Conservation (phyloP, 2,797 vertebrate species). For the Phrynocephalus vlangalii region DNA sequence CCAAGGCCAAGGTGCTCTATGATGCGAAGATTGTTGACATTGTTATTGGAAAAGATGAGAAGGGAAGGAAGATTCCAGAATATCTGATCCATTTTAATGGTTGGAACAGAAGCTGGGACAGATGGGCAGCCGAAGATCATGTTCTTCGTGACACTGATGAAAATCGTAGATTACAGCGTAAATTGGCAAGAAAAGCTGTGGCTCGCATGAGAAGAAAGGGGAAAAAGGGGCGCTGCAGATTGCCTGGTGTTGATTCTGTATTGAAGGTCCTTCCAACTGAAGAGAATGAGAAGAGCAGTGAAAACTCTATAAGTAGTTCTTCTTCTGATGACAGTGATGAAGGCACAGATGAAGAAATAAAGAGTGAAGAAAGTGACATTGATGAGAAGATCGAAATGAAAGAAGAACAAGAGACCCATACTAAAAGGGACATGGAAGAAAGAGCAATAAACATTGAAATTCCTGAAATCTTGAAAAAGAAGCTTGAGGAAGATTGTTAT, state of each 20-base stretch:
- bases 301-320: conserved; percentile 92
- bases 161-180: conserved; percentile 96
- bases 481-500: conserved; percentile 97
- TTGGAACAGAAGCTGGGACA: conserved; percentile 99
- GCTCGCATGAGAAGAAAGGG: conserved; percentile 99
- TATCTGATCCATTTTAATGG: conserved; percentile 99
- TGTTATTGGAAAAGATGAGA: conserved; percentile 92
- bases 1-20: conserved; percentile 96
- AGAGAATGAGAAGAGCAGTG: conserved; percentile 90
- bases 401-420: conserved; percentile 87
- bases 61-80: conserved; percentile 94
- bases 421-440: conserved; percentile 91
- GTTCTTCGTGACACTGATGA: conserved; percentile 97
- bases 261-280: conserved; percentile 91
- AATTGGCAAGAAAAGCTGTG: conserved; percentile 98
- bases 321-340: conserved; percentile 90
- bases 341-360: conserved; percentile 90
- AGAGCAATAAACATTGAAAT: conserved; percentile 93
- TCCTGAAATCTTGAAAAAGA: conserved; percentile 95
- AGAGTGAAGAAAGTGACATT: conserved; percentile 91
- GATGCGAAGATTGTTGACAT: conserved; percentile 98
- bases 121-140: conserved; percentile 99
- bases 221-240: conserved; percentile 93
- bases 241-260: conserved; percentile 94
- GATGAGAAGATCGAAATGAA: conserved; percentile 94